phyloP scores from a whole-genome alignment of 1,140 invertebrate species.

The Plutomurus gul region DNA sequence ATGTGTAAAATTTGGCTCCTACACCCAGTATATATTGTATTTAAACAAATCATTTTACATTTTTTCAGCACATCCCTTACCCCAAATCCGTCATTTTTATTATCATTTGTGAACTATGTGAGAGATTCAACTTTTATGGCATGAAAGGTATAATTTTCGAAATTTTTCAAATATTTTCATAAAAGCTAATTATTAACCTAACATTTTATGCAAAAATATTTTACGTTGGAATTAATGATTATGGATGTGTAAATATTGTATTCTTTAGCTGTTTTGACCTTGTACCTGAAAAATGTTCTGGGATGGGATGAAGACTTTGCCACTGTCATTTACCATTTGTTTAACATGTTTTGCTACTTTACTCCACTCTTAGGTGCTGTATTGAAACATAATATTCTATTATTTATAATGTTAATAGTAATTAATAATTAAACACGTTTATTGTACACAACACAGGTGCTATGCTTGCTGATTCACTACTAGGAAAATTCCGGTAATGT shows the following conservation, averaged over 20 bases:
- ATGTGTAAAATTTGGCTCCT: too few species aligned
- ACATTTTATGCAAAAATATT: background rate
- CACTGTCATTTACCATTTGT: slow-evolving; percentile 81
- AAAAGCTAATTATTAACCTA: background rate
- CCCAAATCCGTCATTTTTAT: slow-evolving; percentile 91
- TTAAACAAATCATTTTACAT: too few species aligned
- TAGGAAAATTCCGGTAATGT: slow-evolving; percentile 77
- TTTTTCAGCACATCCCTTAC: slow-evolving; percentile 60
- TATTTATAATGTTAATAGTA: too few species aligned
- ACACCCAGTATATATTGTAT: too few species aligned
- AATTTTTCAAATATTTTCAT: background rate
- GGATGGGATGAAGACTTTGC: slow-evolving; percentile 68
- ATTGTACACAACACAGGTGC: too few species aligned
- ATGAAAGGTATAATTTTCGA: background rate
- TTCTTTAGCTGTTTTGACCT: slow-evolving; percentile 75
- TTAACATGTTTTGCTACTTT: slow-evolving; percentile 83
- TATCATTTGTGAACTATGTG: slow-evolving; percentile 93
- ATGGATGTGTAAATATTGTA: background rate
- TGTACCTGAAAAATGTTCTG: slow-evolving; percentile 76
- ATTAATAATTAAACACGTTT: too few species aligned
- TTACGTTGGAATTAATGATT: slow-evolving; percentile 5
- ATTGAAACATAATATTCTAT: too few species aligned
- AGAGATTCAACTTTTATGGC: slow-evolving; percentile 62
- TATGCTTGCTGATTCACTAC: slow-evolving; percentile 80
- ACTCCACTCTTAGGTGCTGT: slow-evolving; percentile 86